Base-by-base conservation (phyloP, 2,113 vertebrate genomes). In the Holacanthus passer region DNA sequence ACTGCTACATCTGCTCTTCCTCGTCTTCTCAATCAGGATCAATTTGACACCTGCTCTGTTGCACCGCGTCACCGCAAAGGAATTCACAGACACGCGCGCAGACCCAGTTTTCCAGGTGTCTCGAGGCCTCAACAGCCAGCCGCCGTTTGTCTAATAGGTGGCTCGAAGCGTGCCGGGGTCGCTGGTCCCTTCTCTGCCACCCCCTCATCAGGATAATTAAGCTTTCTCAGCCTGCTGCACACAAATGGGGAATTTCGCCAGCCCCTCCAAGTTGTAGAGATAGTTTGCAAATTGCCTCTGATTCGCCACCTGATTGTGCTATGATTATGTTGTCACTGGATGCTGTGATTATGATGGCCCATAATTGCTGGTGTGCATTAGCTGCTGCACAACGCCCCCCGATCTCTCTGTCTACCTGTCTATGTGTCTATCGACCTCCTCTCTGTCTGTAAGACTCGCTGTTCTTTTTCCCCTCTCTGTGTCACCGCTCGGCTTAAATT, bases 281-380 rank as follows among this genome's bases (percentile, higher is more conserved):
- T 90, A 88, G 89, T 93, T 89, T 88, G 90, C 89, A 94, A 94
- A 95, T 93, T 95, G 92, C 89, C 80, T 87, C 90, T 92, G 92
- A 94, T 93, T 93, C 75, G 83, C 87, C 91, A 91, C 83, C 85
- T 93, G 93, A 94, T 94, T 94, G 93, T 93, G 88, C 93, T 89
- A 87, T 95, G 93, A 95, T 95, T 93, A 94, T 94, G 89, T 93
- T 95, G 94, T 95, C 93, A 94, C 88, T 93, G 91, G 88, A 91
- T 94, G 93, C 91, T 92, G 84, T 95, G 94, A 94, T 95, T 94
- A 93, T 93, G 91, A 94, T 91, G 81, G 87, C 73, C 87, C 74
- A 29, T 93, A 94, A 93, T 94, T 94, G 77, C 79, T 77, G 79
- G 93, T 92, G 91, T 93, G 91, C 89, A 92, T 94, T 93, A 94